Conservation (phyloP, 2,797 vertebrate genomes). For the Nannoperca australis region DNA sequence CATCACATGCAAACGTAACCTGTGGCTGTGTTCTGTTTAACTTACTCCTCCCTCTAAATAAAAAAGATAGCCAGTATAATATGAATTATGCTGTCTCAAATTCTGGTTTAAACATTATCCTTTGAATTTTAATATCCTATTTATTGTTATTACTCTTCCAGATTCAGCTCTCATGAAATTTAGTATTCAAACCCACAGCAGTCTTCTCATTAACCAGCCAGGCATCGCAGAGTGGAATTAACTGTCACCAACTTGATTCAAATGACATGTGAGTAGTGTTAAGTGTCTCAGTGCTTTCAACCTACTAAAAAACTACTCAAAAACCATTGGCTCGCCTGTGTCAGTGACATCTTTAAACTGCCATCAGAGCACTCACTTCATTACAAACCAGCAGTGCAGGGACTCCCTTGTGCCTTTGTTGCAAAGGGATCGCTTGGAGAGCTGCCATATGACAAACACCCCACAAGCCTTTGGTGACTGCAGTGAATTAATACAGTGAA, state of each 20-base stretch:
- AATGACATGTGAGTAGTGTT: slow-evolving; percentile 44
- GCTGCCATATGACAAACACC: slow-evolving; percentile 48
- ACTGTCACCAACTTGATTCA: slow-evolving; percentile 46
- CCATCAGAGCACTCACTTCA: slow-evolving; percentile 43
- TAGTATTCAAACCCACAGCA: slow-evolving; percentile 15
- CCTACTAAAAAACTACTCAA: slow-evolving; percentile 19
- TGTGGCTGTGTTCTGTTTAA: slow-evolving; percentile 11
- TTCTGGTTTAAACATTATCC: slow-evolving; percentile 1
- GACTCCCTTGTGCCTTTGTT: slow-evolving; percentile 44
- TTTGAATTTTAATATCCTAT: slow-evolving; percentile 1
- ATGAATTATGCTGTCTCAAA: not conserved
- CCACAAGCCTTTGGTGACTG: slow-evolving; percentile 41
- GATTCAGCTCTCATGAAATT: slow-evolving; percentile 16
- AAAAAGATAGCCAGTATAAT: not conserved
- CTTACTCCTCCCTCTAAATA: not conserved
- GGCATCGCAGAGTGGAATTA: slow-evolving; percentile 40
- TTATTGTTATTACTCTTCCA: slow-evolving; percentile 16
- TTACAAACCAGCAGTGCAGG: slow-evolving; percentile 39
- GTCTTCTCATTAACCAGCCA: slow-evolving; percentile 44
- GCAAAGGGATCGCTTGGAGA: slow-evolving; percentile 54
- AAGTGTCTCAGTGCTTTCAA: slow-evolving; percentile 43
- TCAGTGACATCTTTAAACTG: slow-evolving; percentile 50
- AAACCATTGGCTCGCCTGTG: slow-evolving; percentile 25
- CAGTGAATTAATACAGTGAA: slow-evolving; percentile 48
- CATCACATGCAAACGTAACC: slow-evolving; percentile 16